These are phyloP conservation scores for Eleginops maclovinus DNA, from an alignment of 2,113 vertebrate species.

Conservation along the genomic window DNA sequence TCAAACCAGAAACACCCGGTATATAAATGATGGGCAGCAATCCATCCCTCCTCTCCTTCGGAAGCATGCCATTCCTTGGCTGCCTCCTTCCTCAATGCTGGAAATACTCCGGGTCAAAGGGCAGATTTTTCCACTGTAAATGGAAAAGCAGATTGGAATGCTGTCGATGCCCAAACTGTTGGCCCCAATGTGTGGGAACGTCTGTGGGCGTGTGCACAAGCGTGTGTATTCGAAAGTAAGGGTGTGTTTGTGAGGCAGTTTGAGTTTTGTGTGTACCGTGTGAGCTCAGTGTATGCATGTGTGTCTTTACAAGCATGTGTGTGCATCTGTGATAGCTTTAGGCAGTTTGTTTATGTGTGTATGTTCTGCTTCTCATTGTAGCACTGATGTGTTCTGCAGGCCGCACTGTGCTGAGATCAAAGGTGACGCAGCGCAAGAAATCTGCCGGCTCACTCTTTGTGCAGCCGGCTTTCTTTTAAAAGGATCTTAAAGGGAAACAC, in stretches of 20 bases:
- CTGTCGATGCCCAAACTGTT: constrained; percentile 65
- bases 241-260: constrained; percentile 7
- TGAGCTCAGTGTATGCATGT: constrained; percentile 13
- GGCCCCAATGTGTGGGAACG: constrained; percentile 69
- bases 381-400: constrained; percentile 60
- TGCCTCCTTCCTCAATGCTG: constrained; percentile 62
- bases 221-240: constrained; percentile 30
- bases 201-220: constrained; percentile 39
- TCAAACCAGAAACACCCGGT: constrained; percentile 32
- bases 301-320: constrained; percentile 37
- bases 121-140: constrained; percentile 78
- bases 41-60: constrained; percentile 39
- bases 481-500: constrained; percentile 51
- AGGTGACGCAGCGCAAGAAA: constrained; percentile 55
- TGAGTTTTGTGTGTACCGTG: constrained; percentile 9
- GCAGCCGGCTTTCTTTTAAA: constrained; percentile 51
- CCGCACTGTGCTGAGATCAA: constrained; percentile 51
- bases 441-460: constrained; percentile 58
- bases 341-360: constrained; percentile 1
- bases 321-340: constrained; percentile 17
- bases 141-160: constrained; percentile 72
- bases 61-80: constrained; percentile 66
- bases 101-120: constrained; percentile 74
- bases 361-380: constrained; percentile 53
- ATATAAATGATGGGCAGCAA: constrained; percentile 48